phyloP scores from a whole-genome alignment of 2,113 vertebrate species.

The Prietella phreatophila region DNA sequence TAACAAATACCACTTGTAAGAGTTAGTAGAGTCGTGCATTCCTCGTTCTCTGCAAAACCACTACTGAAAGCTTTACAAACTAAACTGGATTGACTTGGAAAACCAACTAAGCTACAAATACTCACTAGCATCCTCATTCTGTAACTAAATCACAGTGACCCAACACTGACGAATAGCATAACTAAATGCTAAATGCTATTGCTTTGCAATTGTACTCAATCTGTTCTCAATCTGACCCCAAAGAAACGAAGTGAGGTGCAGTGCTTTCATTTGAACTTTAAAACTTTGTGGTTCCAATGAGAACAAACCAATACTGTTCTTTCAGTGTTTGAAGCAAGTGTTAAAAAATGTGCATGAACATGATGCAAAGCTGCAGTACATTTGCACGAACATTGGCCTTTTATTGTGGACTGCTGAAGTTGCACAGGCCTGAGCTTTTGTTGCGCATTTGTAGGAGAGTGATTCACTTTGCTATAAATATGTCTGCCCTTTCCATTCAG shows the following conservation, averaged over 20 bases:
- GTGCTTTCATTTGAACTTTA: not conserved
- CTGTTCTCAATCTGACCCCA: not conserved
- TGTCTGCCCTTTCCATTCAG: constrained; percentile 85
- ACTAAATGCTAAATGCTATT: not conserved
- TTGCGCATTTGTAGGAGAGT: constrained; percentile 75
- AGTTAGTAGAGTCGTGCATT: not conserved
- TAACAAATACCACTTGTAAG: not conserved
- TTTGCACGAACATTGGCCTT: constrained; percentile 62
- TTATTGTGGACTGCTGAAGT: constrained; percentile 63
- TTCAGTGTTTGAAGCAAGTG: not conserved
- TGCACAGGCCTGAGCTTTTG: constrained; percentile 65
- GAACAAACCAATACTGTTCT: not conserved
- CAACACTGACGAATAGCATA: not conserved
- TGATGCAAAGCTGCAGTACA: constrained; percentile 60
- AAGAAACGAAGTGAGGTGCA: not conserved
- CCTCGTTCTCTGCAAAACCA: not conserved
- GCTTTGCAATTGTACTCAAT: not conserved
- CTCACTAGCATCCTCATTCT: not conserved
- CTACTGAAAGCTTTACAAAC: not conserved
- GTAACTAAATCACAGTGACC: not conserved
- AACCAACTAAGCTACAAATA: not conserved
- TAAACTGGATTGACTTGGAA: not conserved
- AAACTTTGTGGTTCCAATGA: not conserved
- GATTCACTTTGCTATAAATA: constrained; percentile 89
- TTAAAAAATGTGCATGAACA: not conserved